phyloP scores from a whole-genome alignment of 2,888 invertebrate genomes.

The Lutraria lutraria region DNA sequence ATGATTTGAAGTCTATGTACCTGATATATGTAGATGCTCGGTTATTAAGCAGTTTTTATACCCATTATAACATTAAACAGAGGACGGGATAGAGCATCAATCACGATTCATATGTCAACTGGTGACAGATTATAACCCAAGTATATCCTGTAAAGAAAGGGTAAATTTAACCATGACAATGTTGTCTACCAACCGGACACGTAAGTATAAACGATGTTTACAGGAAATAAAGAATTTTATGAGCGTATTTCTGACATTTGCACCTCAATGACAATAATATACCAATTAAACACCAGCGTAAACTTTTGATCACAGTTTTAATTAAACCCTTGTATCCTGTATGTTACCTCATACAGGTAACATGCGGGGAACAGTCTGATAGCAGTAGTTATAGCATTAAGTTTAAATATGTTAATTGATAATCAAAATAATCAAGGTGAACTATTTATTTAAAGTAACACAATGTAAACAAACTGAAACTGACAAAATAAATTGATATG shows the following conservation, averaged over 20 bases:
- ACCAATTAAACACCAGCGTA: slow-evolving; percentile 6
- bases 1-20: slow-evolving; percentile 8
- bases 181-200: slow-evolving; percentile 24
- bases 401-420: not conserved
- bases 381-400: not conserved
- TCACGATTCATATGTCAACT: slow-evolving; percentile 61
- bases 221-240: slow-evolving; percentile 45
- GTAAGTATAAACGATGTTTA: slow-evolving; percentile 14
- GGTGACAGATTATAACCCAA: slow-evolving; percentile 66
- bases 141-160: slow-evolving; percentile 53
- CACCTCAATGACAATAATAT: slow-evolving; percentile 11
- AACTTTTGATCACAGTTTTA: slow-evolving; percentile 24
- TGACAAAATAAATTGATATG: too few species aligned
- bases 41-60: slow-evolving; percentile 69
- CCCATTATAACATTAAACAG: slow-evolving; percentile 64
- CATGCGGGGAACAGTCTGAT: not conserved
- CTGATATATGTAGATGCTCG: not conserved
- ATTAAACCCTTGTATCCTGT: not conserved
- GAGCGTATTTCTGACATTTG: not conserved
- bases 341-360: slow-evolving; percentile 9
- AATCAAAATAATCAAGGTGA: not conserved
- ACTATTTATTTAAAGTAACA: too few species aligned
- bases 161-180: slow-evolving; percentile 47
- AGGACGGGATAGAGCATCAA: slow-evolving; percentile 58
- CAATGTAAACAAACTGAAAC: too few species aligned